phyloP scores from a whole-genome alignment of 2,797 vertebrate species.

The Echiichthys vipera region DNA sequence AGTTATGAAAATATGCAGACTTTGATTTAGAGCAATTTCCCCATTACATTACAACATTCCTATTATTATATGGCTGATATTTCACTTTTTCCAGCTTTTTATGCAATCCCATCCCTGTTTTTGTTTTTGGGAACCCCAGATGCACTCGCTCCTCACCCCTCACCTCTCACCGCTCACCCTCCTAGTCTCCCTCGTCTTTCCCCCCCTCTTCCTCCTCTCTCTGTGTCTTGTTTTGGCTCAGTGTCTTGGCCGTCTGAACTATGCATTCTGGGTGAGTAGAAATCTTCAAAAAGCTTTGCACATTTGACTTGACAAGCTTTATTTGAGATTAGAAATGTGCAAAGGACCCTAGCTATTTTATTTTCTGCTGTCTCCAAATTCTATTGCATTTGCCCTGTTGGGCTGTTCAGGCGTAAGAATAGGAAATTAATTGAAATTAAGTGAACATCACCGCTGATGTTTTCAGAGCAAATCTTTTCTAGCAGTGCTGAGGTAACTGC shows the following conservation, averaged over 20 bases:
- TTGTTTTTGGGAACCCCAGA: slow-evolving; percentile 48
- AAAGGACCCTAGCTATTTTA: slow-evolving; percentile 49
- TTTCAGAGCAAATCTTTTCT: slow-evolving; percentile 31
- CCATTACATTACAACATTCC: slow-evolving; percentile 7
- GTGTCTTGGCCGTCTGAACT: slow-evolving; percentile 61
- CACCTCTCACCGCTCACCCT: not conserved
- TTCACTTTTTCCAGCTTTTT: slow-evolving; percentile 2
- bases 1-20: slow-evolving; percentile 12
- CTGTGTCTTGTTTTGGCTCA: slow-evolving; percentile 46
- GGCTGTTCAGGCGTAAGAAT: slow-evolving; percentile 35
- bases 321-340: slow-evolving; percentile 72
- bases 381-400: not conserved
- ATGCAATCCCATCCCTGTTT: not conserved
- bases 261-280: slow-evolving; percentile 67
- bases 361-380: slow-evolving; percentile 61
- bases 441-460: slow-evolving; percentile 4
- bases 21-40: slow-evolving; percentile 25
- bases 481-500: slow-evolving; percentile 20
- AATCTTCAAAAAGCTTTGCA: slow-evolving; percentile 63
- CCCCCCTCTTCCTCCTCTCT: not conserved
- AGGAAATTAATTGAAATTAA: slow-evolving; percentile 53
- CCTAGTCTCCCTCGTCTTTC: not conserved
- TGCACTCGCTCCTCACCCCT: not conserved
- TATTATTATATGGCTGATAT: slow-evolving; percentile 5
- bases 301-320: slow-evolving; percentile 64